These are phyloP conservation scores for Haplochromis burtoni DNA, from an alignment of 2,113 vertebrate genomes.

Conservation along the genomic window DNA sequence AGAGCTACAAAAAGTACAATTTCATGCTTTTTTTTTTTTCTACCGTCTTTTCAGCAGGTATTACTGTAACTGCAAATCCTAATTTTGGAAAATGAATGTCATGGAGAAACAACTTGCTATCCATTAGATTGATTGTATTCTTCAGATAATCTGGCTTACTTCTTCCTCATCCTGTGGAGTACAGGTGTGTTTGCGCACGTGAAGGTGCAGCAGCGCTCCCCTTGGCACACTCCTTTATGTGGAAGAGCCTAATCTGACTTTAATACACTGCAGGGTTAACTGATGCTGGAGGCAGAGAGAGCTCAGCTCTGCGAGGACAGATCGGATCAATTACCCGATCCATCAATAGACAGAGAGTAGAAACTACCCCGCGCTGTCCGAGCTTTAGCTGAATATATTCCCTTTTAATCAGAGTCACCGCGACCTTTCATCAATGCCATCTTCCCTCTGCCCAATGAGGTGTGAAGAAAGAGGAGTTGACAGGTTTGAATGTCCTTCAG, in stretches of 20 bases:
- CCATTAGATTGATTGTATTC: background rate
- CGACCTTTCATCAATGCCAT: slow-evolving; percentile 48
- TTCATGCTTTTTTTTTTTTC: background rate
- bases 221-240: background rate
- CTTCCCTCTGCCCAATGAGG: slow-evolving; percentile 45
- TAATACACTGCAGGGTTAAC: slow-evolving; percentile 48
- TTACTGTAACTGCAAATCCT: background rate
- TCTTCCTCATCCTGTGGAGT: background rate
- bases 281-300: slow-evolving; percentile 26
- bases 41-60: background rate
- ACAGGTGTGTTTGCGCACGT: background rate
- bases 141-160: background rate
- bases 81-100: background rate
- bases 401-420: slow-evolving; percentile 33
- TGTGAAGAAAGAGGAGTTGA: slow-evolving; percentile 47
- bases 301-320: slow-evolving; percentile 21
- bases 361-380: background rate
- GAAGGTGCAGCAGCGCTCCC: background rate
- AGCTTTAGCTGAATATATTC: slow-evolving; percentile 25
- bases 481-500: slow-evolving; percentile 59
- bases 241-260: slow-evolving; percentile 35
- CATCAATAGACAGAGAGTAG: slow-evolving; percentile 17
- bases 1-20: background rate
- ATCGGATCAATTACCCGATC: slow-evolving; percentile 52
- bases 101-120: background rate